phyloP scores from a whole-genome alignment of 2,888 invertebrate genomes.

The Blastobasis lacticolella region DNA sequence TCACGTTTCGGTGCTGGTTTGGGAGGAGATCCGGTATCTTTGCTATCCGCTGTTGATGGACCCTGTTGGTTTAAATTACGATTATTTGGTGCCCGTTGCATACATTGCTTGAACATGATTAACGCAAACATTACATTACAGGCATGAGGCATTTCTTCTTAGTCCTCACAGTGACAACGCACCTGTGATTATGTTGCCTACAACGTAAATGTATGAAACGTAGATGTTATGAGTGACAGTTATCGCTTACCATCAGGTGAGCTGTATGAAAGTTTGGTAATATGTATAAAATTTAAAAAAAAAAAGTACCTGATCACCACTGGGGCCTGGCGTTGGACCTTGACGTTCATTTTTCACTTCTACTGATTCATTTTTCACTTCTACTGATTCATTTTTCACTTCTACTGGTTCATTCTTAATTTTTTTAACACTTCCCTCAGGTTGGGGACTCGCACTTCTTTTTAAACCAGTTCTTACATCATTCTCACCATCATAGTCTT shows the following conservation, averaged over 20 bases:
- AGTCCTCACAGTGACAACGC: no score
- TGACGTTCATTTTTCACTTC: not conserved
- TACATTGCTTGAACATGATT: no score
- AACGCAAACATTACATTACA: no score
- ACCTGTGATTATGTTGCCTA: no score
- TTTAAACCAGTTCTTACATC: not conserved
- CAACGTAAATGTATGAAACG: no score
- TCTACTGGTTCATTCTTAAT: conserved; percentile 16
- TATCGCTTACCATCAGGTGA: no score
- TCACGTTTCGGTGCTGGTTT: conserved; percentile 36
- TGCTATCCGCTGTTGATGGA: not conserved
- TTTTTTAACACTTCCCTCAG: conserved; percentile 26
- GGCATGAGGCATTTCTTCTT: no score
- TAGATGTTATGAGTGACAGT: no score
- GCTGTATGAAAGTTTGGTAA: no score
- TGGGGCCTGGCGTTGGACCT: conserved; percentile 28
- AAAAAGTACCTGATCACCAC: conserved; percentile 21
- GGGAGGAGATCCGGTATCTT: not conserved
- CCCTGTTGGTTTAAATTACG: no score
- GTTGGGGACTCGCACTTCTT: not conserved
- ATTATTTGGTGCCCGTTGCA: no score
- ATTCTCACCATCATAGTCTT: conserved; percentile 1
- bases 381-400: conserved; percentile 16
- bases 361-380: conserved; percentile 9
- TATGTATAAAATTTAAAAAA: no score